Percentiles rank a stretch among this genome's conserved stretches.
Evolutionary conservation across 2,797 vertebrate species (phyloP).

Genomic region (Gadopsis marmoratus): DNA sequence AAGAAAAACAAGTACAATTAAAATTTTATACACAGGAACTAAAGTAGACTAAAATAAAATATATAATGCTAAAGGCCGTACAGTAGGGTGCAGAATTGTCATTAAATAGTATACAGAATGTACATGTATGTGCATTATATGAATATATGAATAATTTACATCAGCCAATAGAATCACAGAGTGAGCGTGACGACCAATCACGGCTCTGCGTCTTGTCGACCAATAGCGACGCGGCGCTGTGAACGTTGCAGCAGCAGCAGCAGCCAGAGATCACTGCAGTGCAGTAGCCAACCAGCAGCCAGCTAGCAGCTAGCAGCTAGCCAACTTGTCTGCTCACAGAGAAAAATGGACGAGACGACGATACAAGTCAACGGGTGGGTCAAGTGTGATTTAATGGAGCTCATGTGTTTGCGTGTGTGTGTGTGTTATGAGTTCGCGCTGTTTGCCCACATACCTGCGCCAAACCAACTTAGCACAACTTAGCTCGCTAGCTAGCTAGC

Average conservation of each 20-base stretch:
- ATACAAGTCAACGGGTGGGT: slow-evolving; percentile 75
- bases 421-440: neutral
- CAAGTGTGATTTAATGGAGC: neutral
- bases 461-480: slow-evolving; percentile 68
- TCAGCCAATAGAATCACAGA: slow-evolving; percentile 53
- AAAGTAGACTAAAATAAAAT: too few relatives aligned
- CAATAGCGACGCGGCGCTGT: slow-evolving; percentile 64
- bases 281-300: slow-evolving; percentile 72
- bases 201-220: slow-evolving; percentile 46
- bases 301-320: slow-evolving; percentile 67
- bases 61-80: neutral
- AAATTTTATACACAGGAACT: neutral
- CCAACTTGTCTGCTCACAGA: slow-evolving; percentile 45
- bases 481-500: slow-evolving; percentile 40
- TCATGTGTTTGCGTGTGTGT: neutral
- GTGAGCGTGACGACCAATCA: slow-evolving; percentile 69
- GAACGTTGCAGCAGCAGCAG: slow-evolving; percentile 47
- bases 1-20: neutral
- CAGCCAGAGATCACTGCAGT: slow-evolving; percentile 67
- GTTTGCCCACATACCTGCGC: slow-evolving; percentile 50
- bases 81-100: neutral
- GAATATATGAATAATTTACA: neutral
- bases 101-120: neutral
- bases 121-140: neutral
- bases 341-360: slow-evolving; percentile 76